Evolutionary conservation across 2,113 vertebrate species (phyloP), one percentile per base, ranked within the genome.

Genomic region (Syngnathus floridae): DNA sequence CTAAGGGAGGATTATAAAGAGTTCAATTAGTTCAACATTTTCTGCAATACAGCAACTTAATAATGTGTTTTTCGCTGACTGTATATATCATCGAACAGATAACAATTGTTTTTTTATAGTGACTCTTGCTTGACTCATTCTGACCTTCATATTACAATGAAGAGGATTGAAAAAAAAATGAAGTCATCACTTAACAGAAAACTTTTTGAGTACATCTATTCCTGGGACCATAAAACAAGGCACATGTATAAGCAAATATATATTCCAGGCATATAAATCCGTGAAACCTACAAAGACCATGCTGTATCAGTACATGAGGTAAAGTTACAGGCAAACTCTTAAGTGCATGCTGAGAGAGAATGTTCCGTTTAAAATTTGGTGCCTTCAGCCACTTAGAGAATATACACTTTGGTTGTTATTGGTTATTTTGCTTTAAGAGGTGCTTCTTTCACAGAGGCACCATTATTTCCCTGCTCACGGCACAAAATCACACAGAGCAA

Each of bases 191-290:
- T 74, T 82, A 73, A 73, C 79, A 4, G 10, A 4, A 54, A 67
- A 69, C 36, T 75, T 67, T 80, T 84, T 75, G 79, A 62, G 70
- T 55, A 82, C 74, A 84, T 67, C 21, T 76, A 55, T 66, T 66
- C 69, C 62, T 75, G 19, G 65, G 63, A 75, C 66, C 68, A 79
- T 80, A 71, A 82, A 83, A 78, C 62, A 78, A 76, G 66, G 79
- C 73, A 73, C 55, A 85, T 76, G 71, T 61, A 76, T 61, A 31
- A 80, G 79, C 76, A 76, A 79, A 74, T 70, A 84, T 70, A 84
- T 72, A 79, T 73, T 58, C 62, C 70, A 76, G 55, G 57, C 69
- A 73, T 73, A 52, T 81, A 78, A 76, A 81, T 68, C 58, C 64
- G 57, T 65, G 69, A 37, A 69, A 73, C 71, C 75, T 64, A 68